phyloP scores from a whole-genome alignment of 2,113 vertebrate genomes.

The Prionailurus bengalensis region DNA sequence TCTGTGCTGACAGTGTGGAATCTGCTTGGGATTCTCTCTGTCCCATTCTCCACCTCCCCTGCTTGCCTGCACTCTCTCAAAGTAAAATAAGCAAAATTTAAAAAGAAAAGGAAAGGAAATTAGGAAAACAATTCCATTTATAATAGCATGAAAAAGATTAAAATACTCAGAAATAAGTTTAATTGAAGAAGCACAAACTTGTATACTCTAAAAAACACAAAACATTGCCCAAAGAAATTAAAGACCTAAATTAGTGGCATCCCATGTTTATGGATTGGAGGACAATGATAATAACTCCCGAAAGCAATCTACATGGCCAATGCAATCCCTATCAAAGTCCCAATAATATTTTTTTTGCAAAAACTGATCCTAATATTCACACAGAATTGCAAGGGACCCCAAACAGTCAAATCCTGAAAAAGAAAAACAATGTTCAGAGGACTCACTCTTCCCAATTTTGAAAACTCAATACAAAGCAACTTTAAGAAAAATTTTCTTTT shows the following conservation, averaged over 20 bases:
- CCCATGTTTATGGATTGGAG: neutral
- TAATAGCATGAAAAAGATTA: neutral
- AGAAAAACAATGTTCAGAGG: neutral
- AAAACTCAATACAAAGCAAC: neutral
- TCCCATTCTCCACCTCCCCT: no score
- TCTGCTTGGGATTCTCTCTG: no score
- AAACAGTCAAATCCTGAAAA: neutral
- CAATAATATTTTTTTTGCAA: neutral
- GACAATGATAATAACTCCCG: neutral
- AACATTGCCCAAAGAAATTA: neutral
- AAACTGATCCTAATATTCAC: conserved; percentile 18
- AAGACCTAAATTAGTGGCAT: neutral
- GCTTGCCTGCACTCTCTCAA: no score
- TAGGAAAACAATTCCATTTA: neutral
- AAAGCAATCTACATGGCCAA: neutral
- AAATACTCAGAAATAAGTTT: neutral
- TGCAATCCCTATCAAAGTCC: neutral
- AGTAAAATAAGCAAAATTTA: no score
- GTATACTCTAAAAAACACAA: neutral
- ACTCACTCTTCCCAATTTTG: neutral
- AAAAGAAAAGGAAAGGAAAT: neutral
- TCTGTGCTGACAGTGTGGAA: no score
- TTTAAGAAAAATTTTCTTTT: neutral
- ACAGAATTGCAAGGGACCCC: neutral
- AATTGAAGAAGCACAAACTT: neutral